These are phyloP conservation scores for Chironomus tentans DNA, from an alignment of 2,888 invertebrate species.

Conservation along the genomic window DNA sequence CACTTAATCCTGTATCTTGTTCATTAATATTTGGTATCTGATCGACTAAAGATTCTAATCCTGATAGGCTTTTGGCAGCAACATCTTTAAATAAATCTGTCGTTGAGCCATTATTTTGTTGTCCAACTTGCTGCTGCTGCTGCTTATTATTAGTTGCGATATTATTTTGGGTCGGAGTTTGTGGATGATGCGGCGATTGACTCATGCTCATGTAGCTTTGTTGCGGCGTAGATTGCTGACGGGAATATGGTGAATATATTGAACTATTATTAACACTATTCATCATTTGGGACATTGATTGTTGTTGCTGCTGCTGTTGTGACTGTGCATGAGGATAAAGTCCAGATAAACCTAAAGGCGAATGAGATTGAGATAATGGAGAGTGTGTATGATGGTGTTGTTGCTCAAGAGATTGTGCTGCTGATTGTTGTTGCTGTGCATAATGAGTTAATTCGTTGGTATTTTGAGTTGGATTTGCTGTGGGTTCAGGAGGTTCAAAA, in stretches of 20 bases:
- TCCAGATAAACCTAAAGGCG: background rate
- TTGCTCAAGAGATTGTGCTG: slow-evolving; percentile 31
- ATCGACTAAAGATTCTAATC: slow-evolving; percentile 79
- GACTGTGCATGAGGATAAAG: slow-evolving; percentile 14
- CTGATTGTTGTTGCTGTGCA: slow-evolving; percentile 36
- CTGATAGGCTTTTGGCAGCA: slow-evolving; percentile 76
- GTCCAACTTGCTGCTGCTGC: background rate
- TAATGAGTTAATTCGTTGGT: slow-evolving; percentile 39
- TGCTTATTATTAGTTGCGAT: slow-evolving; percentile 26
- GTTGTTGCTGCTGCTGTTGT: slow-evolving; percentile 24
- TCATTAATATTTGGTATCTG: slow-evolving; percentile 85
- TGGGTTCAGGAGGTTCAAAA: slow-evolving; percentile 54
- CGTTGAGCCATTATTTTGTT: slow-evolving; percentile 12
- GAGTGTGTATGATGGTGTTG: slow-evolving; percentile 18
- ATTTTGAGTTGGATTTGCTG: slow-evolving; percentile 33
- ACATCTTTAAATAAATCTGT: slow-evolving; percentile 49
- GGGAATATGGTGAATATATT: slow-evolving; percentile 39
- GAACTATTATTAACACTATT: slow-evolving; percentile 12
- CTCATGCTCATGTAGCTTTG: background rate
- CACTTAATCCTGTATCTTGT: slow-evolving; percentile 42
- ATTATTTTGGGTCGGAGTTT: slow-evolving; percentile 26
- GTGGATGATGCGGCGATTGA: slow-evolving; percentile 29
- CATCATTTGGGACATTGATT: slow-evolving; percentile 18
- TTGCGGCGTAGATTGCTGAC: background rate
- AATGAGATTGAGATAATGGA: slow-evolving; percentile 19